A percentile compares a stretch with the other conserved stretches of the same genome.
phyloP scores from a whole-genome alignment of 35 echinoderm and acorn worm genomes.

The Apostichopus californicus region DNA sequence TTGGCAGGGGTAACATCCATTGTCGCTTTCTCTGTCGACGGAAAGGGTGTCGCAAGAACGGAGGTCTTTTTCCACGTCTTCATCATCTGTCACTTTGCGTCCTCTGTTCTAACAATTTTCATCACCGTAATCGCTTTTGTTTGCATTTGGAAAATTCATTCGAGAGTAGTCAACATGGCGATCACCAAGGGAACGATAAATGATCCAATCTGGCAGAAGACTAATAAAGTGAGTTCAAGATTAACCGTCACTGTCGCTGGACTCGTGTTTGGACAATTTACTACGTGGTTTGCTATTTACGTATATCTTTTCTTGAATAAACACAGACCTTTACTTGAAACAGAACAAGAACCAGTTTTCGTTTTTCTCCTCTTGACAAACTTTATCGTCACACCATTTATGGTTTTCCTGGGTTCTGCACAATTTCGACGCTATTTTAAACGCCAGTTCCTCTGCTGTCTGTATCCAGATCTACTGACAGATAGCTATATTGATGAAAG shows the following conservation, averaged over 20 bases:
- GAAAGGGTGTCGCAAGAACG: neutral
- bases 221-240: neutral
- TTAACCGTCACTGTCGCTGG: conserved; percentile 24
- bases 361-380: neutral
- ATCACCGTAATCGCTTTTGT: neutral
- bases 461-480: neutral
- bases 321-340: neutral
- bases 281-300: conserved; percentile 6
- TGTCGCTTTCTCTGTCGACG: neutral
- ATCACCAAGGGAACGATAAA: conserved; percentile 6
- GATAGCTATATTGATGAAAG: neutral
- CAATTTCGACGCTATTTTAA: conserved; percentile 45
- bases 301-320: neutral
- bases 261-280: conserved; percentile 9
- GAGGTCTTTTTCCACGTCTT: neutral
- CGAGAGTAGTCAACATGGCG: neutral
- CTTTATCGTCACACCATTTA: neutral
- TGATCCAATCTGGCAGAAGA: conserved; percentile 26
- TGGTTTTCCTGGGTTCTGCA: neutral
- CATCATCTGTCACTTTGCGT: neutral
- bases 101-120: neutral
- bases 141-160: neutral
- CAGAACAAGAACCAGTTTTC: neutral
- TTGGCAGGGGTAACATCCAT: neutral
- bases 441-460: conserved; percentile 22